phyloP scores from a whole-genome alignment of 2,888 invertebrate species.

The Acleris sparsana region DNA sequence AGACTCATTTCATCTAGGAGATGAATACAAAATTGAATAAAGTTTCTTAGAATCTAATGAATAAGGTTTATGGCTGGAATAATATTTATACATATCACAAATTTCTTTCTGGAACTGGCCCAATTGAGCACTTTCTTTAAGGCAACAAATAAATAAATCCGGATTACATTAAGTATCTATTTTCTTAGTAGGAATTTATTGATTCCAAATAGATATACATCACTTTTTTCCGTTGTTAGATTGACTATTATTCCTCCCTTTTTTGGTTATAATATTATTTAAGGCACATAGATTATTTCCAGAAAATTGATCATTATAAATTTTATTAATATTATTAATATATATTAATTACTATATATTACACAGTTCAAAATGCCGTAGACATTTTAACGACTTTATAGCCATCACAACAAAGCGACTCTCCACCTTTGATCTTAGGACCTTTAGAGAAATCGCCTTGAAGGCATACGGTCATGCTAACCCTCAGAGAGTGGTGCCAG shows the following conservation, averaged over 20 bases:
- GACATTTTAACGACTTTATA: no score
- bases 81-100: not conserved
- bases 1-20: not conserved
- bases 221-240: not conserved
- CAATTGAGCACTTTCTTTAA: conserved; percentile 4
- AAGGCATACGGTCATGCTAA: no score
- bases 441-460: no score
- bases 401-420: no score
- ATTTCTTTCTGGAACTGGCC: conserved; percentile 2
- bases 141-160: not conserved
- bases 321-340: no score
- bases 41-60: not conserved
- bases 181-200: no score
- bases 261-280: not conserved
- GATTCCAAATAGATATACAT: not conserved
- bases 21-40: not conserved
- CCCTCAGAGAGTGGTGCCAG: no score
- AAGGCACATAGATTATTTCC: no score
- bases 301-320: no score
- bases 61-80: not conserved
- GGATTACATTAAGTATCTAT: not conserved
- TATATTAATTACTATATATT: no score
- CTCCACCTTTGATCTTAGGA: no score
- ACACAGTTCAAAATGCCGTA: no score
- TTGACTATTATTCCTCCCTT: not conserved